Conservation (phyloP, 2,113 vertebrate genomes). For the Podilymbus podiceps region DNA sequence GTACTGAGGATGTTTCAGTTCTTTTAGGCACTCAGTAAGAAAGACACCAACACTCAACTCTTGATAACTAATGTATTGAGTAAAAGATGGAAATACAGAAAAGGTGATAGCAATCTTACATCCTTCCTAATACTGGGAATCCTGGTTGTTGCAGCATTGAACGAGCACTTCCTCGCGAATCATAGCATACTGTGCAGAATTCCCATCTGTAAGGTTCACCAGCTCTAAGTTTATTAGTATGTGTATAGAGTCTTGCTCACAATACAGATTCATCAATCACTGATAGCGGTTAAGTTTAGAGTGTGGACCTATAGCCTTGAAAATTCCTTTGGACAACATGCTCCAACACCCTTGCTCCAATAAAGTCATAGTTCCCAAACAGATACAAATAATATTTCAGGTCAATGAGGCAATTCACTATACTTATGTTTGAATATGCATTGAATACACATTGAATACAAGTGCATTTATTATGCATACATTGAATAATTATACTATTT, state of each 20-base stretch:
- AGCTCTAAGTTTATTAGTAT: neutral
- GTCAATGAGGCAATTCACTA: neutral
- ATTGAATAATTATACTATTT: neutral
- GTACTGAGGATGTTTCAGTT: neutral
- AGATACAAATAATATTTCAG: neutral
- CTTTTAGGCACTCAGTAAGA: neutral
- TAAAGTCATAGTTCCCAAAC: neutral
- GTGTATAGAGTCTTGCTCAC: neutral
- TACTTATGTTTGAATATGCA: neutral
- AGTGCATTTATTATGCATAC: neutral
- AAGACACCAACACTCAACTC: neutral
- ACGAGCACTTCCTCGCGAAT: neutral
- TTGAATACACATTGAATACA: neutral
- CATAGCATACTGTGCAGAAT: neutral
- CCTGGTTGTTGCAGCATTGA: neutral
- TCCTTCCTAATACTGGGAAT: neutral
- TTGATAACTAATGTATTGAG: neutral
- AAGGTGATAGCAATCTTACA: neutral
- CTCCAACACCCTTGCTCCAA: neutral
- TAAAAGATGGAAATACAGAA: neutral
- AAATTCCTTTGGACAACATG: neutral
- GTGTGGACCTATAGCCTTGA: neutral
- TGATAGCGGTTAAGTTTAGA: neutral
- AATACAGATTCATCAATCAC: neutral
- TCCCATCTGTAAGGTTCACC: neutral